Evolutionary conservation across 2,888 invertebrate genomes (phyloP), one percentile per base, ranked within the genome.

Genomic region (Conops quadrifasciatus): DNA sequence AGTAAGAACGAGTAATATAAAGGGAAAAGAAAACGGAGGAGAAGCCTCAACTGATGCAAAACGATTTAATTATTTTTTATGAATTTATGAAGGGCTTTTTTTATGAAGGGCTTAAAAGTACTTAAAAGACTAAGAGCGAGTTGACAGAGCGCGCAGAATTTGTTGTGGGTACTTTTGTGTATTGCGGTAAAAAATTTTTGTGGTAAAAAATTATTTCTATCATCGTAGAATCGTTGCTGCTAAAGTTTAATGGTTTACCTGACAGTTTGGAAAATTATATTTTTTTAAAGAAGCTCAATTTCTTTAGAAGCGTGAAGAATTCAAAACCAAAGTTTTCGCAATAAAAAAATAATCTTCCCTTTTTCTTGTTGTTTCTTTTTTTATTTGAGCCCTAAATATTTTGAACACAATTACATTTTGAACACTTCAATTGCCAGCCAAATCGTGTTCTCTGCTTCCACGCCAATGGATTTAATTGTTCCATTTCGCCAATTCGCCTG

Each of bases 11-110:
- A 9, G 58, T 15, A 19, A 58, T 2, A 19, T 58, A 5, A 24
- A 15, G 36, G 26, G 36, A n/a, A 43, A 62, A 1, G 45, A 43
- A 62, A 36, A 9, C 21, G 16, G 36, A 36, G 36, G 36, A 36
- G 36, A 36, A 36, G 36, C 9, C 5, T 7, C 4, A 36, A 36
- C 36, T 4, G 36, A 36, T 36, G 36, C 36, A 36, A 36, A 36
- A 9, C 9, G 30, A 66, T 56, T 30, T 53, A 53, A 66, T 66
- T 66, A 65, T 13, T 21, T n/a, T 36, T 56, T 21, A 36, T 56
- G 19, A 36, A 53, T 21, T 64, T n/a, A 7, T 19, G 19, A 19
- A 51, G 26, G 36, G 36, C 56, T 19, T 66, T 19, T 66, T 56
- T 47, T 45, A 19, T 49, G 7, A 36, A 24, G 19, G 4, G n/a